Conservation (phyloP, 2,113 vertebrate species). For the Megalops atlanticus region DNA sequence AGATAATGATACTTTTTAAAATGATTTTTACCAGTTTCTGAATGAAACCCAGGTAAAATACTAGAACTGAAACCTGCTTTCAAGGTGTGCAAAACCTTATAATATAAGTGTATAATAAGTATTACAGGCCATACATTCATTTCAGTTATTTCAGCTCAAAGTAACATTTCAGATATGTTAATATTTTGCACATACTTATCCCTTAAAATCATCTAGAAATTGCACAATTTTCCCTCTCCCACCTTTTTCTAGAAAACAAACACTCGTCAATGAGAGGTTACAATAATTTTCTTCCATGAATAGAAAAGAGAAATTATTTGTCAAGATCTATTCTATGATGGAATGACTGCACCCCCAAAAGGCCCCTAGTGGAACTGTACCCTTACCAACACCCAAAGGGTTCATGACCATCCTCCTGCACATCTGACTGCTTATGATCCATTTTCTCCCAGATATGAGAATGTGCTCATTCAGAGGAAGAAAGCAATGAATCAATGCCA, state of each 20-base stretch:
- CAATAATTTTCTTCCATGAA: background rate
- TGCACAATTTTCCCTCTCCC: background rate
- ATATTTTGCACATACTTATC: background rate
- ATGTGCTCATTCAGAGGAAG: slow-evolving; percentile 59
- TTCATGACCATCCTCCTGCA: slow-evolving; percentile 58
- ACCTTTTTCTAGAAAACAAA: background rate
- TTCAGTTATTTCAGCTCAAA: background rate
- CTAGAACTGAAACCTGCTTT: background rate
- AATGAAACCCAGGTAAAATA: background rate
- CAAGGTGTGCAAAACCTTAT: background rate
- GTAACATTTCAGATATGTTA: slow-evolving; percentile 8
- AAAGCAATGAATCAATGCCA: slow-evolving; percentile 69
- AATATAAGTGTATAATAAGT: background rate
- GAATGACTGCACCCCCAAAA: slow-evolving; percentile 92
- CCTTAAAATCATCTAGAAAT: background rate
- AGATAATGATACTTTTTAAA: background rate
- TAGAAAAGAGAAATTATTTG: background rate
- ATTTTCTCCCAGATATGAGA: slow-evolving; percentile 66
- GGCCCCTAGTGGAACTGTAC: slow-evolving; percentile 44
- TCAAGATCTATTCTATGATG: slow-evolving; percentile 62
- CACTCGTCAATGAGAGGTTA: background rate
- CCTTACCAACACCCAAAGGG: slow-evolving; percentile 33
- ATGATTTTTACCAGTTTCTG: background rate
- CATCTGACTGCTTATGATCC: slow-evolving; percentile 69
- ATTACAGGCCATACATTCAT: background rate